These are phyloP conservation scores for Calosoma granatense DNA, from an alignment of 1,140 invertebrate genomes.

Conservation along the genomic window DNA sequence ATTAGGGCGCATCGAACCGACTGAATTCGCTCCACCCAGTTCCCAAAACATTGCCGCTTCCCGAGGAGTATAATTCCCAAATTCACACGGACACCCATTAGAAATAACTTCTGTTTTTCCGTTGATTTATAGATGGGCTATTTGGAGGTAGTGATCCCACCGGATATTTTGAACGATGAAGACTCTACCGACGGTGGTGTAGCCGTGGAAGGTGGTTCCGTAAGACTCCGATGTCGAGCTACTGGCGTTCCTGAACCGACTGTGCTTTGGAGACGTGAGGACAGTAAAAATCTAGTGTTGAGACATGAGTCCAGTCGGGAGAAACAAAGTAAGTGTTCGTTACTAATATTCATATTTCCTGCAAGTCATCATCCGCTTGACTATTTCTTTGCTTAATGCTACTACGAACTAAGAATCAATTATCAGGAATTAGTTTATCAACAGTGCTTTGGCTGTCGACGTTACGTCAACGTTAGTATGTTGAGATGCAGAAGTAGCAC, in stretches of 20 bases:
- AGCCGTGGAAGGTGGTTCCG: constrained; percentile 64
- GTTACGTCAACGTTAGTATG: too few species aligned
- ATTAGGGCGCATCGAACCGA: neutral
- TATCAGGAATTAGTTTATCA: too few species aligned
- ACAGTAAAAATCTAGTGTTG: constrained; percentile 60
- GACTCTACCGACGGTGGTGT: constrained; percentile 45
- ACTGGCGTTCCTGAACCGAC: constrained; percentile 70
- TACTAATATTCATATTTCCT: constrained; percentile 5
- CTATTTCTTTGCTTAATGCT: neutral
- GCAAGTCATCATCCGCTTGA: neutral
- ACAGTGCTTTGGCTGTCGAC: too few species aligned
- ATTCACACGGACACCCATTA: too few species aligned
- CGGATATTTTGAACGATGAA: constrained; percentile 64
- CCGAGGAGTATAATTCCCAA: too few species aligned
- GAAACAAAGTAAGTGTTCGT: constrained; percentile 49
- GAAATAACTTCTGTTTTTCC: neutral
- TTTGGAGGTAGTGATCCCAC: constrained; percentile 72
- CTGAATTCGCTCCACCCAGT: neutral
- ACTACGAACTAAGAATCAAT: too few species aligned
- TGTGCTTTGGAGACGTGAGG: constrained; percentile 67
- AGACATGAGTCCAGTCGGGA: constrained; percentile 53
- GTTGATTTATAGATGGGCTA: constrained; percentile 60
- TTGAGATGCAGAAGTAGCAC: too few species aligned
- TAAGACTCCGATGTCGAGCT: constrained; percentile 65
- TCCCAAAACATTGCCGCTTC: too few species aligned